These are phyloP conservation scores for Gryllus longicercus DNA, from an alignment of 2,888 invertebrate genomes.

Conservation along the genomic window DNA sequence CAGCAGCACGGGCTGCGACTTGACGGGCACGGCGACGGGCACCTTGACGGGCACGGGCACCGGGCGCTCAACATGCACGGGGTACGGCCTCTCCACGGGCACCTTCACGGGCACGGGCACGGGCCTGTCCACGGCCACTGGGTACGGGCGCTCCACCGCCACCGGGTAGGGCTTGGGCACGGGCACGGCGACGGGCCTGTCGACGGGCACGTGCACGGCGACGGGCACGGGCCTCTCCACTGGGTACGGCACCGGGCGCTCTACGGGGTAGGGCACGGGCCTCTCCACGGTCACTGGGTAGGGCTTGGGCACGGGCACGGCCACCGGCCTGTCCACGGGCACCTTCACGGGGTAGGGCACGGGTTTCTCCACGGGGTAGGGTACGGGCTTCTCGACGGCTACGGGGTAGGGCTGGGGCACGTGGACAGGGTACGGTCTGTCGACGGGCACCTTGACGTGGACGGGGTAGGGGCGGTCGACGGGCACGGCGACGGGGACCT, in stretches of 20 bases:
- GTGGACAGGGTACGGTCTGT: constrained; percentile 52
- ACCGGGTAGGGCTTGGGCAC: constrained; percentile 38
- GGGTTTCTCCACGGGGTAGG: constrained; percentile 65
- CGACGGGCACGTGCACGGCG: constrained; percentile 63
- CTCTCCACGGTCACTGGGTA: constrained; percentile 61
- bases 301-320: constrained; percentile 55
- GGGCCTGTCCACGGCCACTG: constrained; percentile 50
- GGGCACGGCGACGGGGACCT: constrained; percentile 52
- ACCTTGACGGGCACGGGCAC: constrained; percentile 57
- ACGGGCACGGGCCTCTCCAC: constrained; percentile 53
- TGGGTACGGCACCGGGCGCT: constrained; percentile 43
- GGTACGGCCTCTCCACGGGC: constrained; percentile 52
- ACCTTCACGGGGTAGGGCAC: constrained; percentile 74
- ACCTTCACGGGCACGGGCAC: constrained; percentile 44
- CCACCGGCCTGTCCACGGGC: constrained; percentile 69
- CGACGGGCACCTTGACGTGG: constrained; percentile 52
- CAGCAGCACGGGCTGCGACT: constrained; percentile 11
- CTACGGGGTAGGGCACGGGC: constrained; percentile 53
- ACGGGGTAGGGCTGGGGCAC: constrained; percentile 69
- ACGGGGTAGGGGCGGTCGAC: constrained; percentile 69
- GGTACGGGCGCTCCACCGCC: constrained; percentile 30
- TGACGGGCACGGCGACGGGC: constrained; percentile 25
- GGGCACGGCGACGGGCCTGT: constrained; percentile 67
- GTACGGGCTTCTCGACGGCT: constrained; percentile 67
- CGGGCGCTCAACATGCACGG: constrained; percentile 55